Percentiles rank a stretch among this genome's conserved stretches.
These are phyloP conservation scores for Anticlea derivata DNA, from an alignment of 2,888 invertebrate species.

Conservation along the genomic window DNA sequence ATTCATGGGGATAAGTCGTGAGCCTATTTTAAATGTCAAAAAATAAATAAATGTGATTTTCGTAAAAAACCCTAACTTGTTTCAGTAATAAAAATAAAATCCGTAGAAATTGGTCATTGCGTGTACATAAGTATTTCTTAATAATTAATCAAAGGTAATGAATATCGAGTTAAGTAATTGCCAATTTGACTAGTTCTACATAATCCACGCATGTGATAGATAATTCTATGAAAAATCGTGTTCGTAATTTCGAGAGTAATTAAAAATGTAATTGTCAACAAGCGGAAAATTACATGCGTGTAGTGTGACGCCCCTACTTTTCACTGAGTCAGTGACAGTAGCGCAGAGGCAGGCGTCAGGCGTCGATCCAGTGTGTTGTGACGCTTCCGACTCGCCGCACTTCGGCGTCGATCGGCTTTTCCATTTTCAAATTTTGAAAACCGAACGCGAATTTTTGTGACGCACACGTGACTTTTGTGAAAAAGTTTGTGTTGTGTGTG, in stretches of 20 bases:
- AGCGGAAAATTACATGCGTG: constrained; percentile 66
- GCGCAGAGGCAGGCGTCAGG: constrained; percentile 41
- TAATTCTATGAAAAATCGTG: constrained; percentile 26
- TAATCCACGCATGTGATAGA: constrained; percentile 4
- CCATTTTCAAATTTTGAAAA: constrained; percentile 52
- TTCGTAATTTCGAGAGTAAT: constrained; percentile 41
- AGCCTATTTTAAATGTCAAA: too few relatives aligned
- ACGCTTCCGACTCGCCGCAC: constrained; percentile 72
- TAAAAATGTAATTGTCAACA: constrained; percentile 60
- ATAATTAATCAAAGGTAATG: not conserved
- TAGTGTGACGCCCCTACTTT: constrained; percentile 74
- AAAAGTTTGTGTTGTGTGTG: constrained; percentile 56
- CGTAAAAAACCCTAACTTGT: too few relatives aligned
- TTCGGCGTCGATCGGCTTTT: constrained; percentile 50
- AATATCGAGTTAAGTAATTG: constrained; percentile 1
- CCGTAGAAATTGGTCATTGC: not conserved
- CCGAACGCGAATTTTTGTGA: constrained; percentile 40
- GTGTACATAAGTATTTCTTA: constrained; percentile 1
- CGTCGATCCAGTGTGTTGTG: constrained; percentile 64
- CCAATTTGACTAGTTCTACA: constrained; percentile 1
- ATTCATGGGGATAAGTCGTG: too few relatives aligned
- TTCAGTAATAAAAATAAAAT: too few relatives aligned
- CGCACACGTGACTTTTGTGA: constrained; percentile 66
- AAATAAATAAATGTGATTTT: too few relatives aligned
- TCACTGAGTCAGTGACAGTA: constrained; percentile 63